Evolutionary conservation across 2,888 invertebrate genomes (phyloP).

Genomic region (Ornithoptera priamus): DNA sequence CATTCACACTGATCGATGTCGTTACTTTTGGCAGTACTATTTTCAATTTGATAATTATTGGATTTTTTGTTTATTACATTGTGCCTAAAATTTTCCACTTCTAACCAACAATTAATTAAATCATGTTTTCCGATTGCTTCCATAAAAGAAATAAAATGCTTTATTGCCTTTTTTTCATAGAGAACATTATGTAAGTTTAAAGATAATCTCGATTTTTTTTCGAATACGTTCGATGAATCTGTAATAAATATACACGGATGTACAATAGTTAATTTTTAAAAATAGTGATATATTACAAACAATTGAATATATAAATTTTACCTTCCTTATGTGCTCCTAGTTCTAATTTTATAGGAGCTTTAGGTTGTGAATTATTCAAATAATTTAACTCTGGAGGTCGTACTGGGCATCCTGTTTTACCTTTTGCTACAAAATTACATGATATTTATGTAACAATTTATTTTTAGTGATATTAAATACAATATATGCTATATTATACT

Average conservation of each 20-base stretch:
- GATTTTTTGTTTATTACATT: conserved; percentile 35
- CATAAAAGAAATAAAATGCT: conserved; percentile 92
- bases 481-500: neutral
- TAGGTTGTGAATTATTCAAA: conserved; percentile 23
- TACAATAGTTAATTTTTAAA: neutral
- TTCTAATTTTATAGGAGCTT: conserved; percentile 49
- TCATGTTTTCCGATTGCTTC: conserved; percentile 85
- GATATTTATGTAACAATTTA: conserved; percentile 17
- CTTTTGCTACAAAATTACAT: conserved; percentile 60
- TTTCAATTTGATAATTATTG: conserved; percentile 37
- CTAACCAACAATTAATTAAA: conserved; percentile 87
- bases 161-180: conserved; percentile 87
- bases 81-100: conserved; percentile 84
- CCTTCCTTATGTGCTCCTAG: conserved; percentile 57
- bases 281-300: conserved; percentile 2
- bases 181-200: conserved; percentile 88
- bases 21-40: conserved; percentile 55
- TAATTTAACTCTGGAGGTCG: conserved; percentile 64
- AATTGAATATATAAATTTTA: conserved; percentile 37
- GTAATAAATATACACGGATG: conserved; percentile 39
- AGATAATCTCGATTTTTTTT: conserved; percentile 83
- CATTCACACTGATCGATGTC: conserved; percentile 54
- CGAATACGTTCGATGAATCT: conserved; percentile 63
- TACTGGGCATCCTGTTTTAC: conserved; percentile 74
- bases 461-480: conserved; percentile 18